Base-by-base conservation (phyloP, 2,113 vertebrate genomes). In the Xenopus laevis region DNA sequence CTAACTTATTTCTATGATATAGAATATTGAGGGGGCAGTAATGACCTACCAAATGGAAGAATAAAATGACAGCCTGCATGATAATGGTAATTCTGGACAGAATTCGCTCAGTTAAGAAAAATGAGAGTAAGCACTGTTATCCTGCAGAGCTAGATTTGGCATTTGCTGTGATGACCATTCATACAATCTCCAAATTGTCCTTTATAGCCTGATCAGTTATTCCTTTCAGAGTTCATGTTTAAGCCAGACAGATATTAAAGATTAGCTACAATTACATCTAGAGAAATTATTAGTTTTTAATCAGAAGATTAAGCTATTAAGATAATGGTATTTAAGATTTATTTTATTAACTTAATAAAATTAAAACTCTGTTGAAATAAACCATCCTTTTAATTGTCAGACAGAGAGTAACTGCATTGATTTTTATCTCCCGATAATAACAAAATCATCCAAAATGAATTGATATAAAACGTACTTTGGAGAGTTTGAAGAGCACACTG, bases 331-430 rank as follows among this genome's bases (percentile, higher is more conserved):
- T 80, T 85, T 85, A 84, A 87, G 88, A 88, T 80, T 69, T 83
- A 79, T 85, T 87, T 86, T 86, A 88, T 84, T 85, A 84, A 78
- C 81, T 83, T 82, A 85, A 83, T 86, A 89, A 86, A 87, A 87
- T 86, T 85, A 84, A 85, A 86, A 83, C 78, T 81, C 72, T 78
- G 84, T 79, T 84, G 85, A 87, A 82, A 81, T 85, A 86, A 85
- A 79, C 81, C 79, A 82, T 84, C 83, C 66, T 83, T 84, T 83
- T 87, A 88, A 85, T 85, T 83, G 88, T 86, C 63, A 21, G 18
- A 16, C 67, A 23, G 70, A 72, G 77, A 67, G 69, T 74, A 78
- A 58, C 65, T 74, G 45, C 74, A 77, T 77, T 70, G 74, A 77
- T 77, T 77, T 77, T 77, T 77, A 77, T 77, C 71, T 65, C 59